Percentiles rank a stretch among this genome's conserved stretches.
These are phyloP conservation scores for Drosophila atripex DNA, from an alignment of 2,888 invertebrate genomes.

Conservation along the genomic window DNA sequence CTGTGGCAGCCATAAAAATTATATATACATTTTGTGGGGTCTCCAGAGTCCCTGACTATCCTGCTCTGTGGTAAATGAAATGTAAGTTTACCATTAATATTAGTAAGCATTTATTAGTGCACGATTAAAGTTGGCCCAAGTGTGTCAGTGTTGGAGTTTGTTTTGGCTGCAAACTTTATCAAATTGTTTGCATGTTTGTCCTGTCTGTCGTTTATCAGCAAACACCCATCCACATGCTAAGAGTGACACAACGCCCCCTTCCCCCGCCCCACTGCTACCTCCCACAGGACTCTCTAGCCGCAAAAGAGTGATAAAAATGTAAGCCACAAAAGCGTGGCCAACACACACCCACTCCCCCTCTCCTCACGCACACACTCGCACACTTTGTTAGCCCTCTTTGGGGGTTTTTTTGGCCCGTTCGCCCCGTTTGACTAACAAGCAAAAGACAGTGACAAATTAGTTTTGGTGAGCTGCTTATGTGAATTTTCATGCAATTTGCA, in stretches of 20 bases:
- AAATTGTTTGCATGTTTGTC: slow-evolving; percentile 67
- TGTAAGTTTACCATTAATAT: slow-evolving; percentile 48
- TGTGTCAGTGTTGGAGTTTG: slow-evolving; percentile 16
- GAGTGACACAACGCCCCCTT: slow-evolving; percentile 16
- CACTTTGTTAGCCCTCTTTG: slow-evolving; percentile 6
- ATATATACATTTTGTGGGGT: slow-evolving; percentile 15
- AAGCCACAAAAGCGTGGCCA: slow-evolving; percentile 68
- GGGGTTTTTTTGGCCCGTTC: slow-evolving; percentile 48
- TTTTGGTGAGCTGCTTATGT: slow-evolving; percentile 79
- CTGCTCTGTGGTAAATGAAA: slow-evolving; percentile 20
- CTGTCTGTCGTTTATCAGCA: slow-evolving; percentile 60
- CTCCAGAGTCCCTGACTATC: not conserved
- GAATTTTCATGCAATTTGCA: slow-evolving; percentile 77
- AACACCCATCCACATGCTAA: slow-evolving; percentile 39
- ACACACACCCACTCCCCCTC: slow-evolving; percentile 24
- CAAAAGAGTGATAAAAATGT: slow-evolving; percentile 74
- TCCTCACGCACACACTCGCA: not conserved
- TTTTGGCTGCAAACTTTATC: slow-evolving; percentile 58
- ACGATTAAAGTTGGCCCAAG: slow-evolving; percentile 46
- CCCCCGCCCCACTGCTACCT: not conserved
- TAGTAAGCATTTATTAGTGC: slow-evolving; percentile 49
- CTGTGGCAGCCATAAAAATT: slow-evolving; percentile 40
- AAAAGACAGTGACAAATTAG: slow-evolving; percentile 79
- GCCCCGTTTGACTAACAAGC: slow-evolving; percentile 76
- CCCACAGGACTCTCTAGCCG: slow-evolving; percentile 38